Conservation (phyloP, 2,797 vertebrate genomes). For the Rachycentron canadum region DNA sequence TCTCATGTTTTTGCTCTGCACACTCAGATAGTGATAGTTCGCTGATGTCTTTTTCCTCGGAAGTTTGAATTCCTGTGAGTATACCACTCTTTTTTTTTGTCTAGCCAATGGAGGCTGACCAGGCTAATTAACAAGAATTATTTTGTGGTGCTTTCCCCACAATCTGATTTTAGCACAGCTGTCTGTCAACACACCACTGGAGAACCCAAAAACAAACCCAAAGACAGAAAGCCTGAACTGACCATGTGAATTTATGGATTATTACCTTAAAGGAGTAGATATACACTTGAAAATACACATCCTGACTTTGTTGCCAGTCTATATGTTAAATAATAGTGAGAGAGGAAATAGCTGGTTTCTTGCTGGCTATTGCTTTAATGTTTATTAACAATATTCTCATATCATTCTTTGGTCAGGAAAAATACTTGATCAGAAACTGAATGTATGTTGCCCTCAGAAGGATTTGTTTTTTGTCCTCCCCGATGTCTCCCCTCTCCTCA, state of each 20-base stretch:
- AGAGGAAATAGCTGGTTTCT: not conserved
- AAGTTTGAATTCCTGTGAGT: conserved; percentile 47
- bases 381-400: not conserved
- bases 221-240: not conserved
- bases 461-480: conserved; percentile 6
- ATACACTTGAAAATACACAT: not conserved
- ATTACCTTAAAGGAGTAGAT: not conserved
- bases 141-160: conserved; percentile 10
- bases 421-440: not conserved
- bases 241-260: not conserved
- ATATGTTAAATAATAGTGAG: not conserved
- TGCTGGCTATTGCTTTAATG: not conserved
- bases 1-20: not conserved
- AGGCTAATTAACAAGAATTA: conserved; percentile 42
- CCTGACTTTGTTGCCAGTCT: not conserved
- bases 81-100: conserved; percentile 27
- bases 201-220: conserved; percentile 2
- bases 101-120: conserved; percentile 30
- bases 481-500: conserved; percentile 2
- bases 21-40: conserved; percentile 30
- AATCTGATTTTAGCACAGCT: conserved; percentile 13
- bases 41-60: conserved; percentile 53
- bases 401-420: not conserved
- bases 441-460: not conserved
- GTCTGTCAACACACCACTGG: not conserved